Evolutionary conservation across 2,113 vertebrate species (phyloP).

Genomic region (Hylia prasina): DNA sequence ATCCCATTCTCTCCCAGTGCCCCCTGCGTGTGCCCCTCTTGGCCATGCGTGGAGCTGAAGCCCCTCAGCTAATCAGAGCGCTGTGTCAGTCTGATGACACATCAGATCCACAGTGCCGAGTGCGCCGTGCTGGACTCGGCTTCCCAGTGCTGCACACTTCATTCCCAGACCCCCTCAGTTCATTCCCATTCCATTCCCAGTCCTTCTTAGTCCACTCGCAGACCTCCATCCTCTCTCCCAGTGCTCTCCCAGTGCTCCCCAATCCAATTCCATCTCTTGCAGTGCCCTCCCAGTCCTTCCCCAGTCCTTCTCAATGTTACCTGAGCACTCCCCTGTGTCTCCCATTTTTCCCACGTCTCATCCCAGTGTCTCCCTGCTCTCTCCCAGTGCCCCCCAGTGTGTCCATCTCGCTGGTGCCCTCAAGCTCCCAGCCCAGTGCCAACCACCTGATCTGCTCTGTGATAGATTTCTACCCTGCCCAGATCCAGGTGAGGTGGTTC

Average conservation of each 20-base stretch:
- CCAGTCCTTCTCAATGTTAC: not conserved
- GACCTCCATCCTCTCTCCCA: too few relatives aligned
- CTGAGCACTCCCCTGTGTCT: too few relatives aligned
- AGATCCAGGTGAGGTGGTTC: not conserved
- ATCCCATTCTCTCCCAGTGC: not conserved
- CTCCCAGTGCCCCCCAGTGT: not conserved
- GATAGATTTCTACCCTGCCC: not conserved
- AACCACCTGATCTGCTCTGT: not conserved
- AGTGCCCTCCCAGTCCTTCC: not conserved
- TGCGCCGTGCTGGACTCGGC: not conserved
- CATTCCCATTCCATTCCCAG: not conserved
- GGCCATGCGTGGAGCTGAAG: too few relatives aligned
- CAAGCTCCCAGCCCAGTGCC: not conserved
- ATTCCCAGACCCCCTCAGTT: not conserved
- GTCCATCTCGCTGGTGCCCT: not conserved
- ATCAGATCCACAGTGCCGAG: accelerated
- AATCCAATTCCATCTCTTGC: too few relatives aligned
- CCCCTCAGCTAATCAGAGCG: not conserved
- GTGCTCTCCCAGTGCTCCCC: not conserved
- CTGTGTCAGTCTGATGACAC: not conserved
- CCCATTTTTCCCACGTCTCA: not conserved
- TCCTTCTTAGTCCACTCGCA: not conserved
- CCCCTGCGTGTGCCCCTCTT: too few relatives aligned
- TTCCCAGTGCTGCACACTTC: accelerated
- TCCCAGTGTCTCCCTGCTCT: not conserved